A percentile compares a stretch with the other conserved stretches of the same genome.
Evolutionary conservation across 2,797 vertebrate species (phyloP).

Genomic region (Anabacerthia variegaticeps): DNA sequence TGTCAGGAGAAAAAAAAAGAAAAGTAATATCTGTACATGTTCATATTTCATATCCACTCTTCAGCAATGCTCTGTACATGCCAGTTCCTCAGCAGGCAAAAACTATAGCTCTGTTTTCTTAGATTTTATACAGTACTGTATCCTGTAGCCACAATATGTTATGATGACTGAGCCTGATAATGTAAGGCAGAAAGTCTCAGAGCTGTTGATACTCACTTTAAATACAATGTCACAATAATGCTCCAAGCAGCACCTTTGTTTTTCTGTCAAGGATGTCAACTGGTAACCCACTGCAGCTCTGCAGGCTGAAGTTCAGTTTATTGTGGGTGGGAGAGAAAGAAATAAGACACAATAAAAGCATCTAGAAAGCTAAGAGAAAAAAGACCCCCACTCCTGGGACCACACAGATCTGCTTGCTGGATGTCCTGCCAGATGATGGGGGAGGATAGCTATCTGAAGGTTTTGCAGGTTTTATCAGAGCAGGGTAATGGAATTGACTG

Average conservation of each 20-base stretch:
- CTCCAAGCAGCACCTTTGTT: background rate
- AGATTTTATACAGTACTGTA: background rate
- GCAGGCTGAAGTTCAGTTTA: background rate
- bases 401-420: background rate
- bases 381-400: background rate
- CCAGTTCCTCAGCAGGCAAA: background rate
- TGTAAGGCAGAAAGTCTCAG: background rate
- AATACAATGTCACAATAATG: background rate
- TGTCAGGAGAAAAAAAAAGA: background rate
- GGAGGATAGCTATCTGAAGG: constrained; percentile 14
- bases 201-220: background rate
- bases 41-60: background rate
- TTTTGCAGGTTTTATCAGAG: constrained; percentile 45
- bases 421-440: background rate
- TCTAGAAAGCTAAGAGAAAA: background rate
- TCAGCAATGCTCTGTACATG: background rate
- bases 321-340: background rate
- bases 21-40: background rate
- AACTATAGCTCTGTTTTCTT: background rate
- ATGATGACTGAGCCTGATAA: background rate
- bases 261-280: background rate
- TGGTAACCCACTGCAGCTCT: background rate
- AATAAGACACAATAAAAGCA: background rate
- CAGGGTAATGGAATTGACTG: constrained; percentile 54
- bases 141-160: background rate